phyloP scores from a whole-genome alignment of 2,888 invertebrate genomes.

The Tanypteryx hageni region DNA sequence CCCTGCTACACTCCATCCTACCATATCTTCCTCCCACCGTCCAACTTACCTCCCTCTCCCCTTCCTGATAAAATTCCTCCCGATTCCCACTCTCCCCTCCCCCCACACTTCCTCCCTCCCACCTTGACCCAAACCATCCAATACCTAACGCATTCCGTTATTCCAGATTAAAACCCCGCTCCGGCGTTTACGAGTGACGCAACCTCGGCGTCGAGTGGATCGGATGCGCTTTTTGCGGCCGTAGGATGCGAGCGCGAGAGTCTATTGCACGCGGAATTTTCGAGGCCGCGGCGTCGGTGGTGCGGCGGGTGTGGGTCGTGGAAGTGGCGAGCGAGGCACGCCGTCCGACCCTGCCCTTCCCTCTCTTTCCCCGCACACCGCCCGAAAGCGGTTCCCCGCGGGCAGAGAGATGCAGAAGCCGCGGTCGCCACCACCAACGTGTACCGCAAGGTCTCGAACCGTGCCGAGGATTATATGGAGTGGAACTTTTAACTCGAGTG shows the following conservation, averaged over 20 bases:
- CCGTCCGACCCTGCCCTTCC: not conserved
- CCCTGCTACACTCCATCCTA: too few relatives aligned
- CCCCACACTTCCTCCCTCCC: not conserved
- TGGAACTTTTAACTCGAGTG: not conserved
- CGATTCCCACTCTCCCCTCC: not conserved
- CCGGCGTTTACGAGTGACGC: not conserved
- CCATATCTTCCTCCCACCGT: too few relatives aligned
- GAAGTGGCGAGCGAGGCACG: not conserved
- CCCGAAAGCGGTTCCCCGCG: conserved; percentile 18
- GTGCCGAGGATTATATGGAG: not conserved
- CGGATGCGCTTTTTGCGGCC: conserved; percentile 32
- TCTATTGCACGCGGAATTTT: not conserved
- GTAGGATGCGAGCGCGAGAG: not conserved
- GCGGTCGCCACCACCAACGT: not conserved
- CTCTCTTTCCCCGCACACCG: not conserved
- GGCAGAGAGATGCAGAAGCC: conserved; percentile 9
- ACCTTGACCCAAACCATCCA: not conserved
- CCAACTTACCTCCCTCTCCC: too few relatives aligned
- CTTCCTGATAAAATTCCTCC: not conserved
- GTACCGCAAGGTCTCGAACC: not conserved
- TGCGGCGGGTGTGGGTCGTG: not conserved
- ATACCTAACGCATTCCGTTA: conserved; percentile 8
- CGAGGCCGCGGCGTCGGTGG: not conserved
- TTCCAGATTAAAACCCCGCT: conserved; percentile 18
- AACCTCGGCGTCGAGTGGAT: conserved; percentile 8